Evolutionary conservation across 2,797 vertebrate genomes (phyloP).

Genomic region (Gorsachius magnificus): DNA sequence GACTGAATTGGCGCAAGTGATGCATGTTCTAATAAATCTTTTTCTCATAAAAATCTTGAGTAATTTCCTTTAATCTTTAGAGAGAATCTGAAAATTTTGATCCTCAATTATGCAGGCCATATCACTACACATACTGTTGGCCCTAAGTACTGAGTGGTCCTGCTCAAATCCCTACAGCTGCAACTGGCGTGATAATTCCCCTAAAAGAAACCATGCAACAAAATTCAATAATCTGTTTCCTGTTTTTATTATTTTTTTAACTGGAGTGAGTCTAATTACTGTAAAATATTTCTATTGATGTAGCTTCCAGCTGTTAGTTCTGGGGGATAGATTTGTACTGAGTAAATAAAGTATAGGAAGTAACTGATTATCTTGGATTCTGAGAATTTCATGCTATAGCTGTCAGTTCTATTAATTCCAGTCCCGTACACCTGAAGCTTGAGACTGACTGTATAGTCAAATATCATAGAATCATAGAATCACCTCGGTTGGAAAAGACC

Average conservation of each 20-base stretch:
- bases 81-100: background rate
- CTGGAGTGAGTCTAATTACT: background rate
- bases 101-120: background rate
- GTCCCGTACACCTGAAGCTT: conserved; percentile 7
- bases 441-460: conserved; percentile 6
- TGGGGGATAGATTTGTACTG: background rate
- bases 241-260: background rate
- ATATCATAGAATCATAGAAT: too few relatives aligned
- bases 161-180: background rate
- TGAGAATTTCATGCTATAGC: conserved; percentile 25
- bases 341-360: conserved; percentile 45
- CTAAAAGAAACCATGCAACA: conserved; percentile 4
- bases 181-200: background rate
- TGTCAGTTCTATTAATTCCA: conserved; percentile 45
- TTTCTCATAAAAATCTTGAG: background rate
- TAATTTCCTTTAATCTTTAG: background rate
- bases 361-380: conserved; percentile 28
- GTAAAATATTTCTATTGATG: background rate
- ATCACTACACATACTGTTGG: background rate
- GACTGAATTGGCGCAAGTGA: background rate
- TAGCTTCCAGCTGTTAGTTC: conserved; percentile 22
- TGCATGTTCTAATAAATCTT: background rate
- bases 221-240: background rate
- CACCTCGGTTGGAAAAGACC: too few relatives aligned
- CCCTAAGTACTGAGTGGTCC: background rate